Base-by-base conservation (phyloP, 2,888 invertebrate species). In the Boloria euphrosyne region DNA sequence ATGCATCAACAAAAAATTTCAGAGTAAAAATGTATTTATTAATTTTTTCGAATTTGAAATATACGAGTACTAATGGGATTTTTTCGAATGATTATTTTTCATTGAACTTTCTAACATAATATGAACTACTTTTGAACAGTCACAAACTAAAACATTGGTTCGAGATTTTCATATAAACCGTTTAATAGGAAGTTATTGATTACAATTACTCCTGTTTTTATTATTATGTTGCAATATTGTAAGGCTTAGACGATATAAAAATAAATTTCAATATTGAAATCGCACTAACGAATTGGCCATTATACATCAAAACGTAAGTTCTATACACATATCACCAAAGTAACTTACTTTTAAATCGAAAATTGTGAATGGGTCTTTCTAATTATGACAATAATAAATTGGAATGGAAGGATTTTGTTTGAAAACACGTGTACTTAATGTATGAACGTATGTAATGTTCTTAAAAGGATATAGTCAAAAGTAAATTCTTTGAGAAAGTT, bases 241-340 rank as follows among this genome's bases (percentile, higher is more conserved):
- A 59, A 46, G 27, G 47, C 27, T 58, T 58, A 13, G 46, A 46
- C n/a, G 13, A 27, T 44, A 31, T 49, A 14, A 61, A 44, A 4
- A 22, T 53, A 27, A 38, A 31, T 43, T 57, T 43, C 22, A 43
- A 38, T 50, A n/a, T 57, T 64, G 17, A 17, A 27, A 64, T 57
- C 22, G 27, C 51, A 52, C 46, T 7, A 31, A 16, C 10, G 10
- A 53, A 47, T 52, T 65, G 52, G 44, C 46, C 46, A 65, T 59
- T 17, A 18, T 27, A 61, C 18, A 46, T 6, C 6, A 10, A 10
- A 6, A 59, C 14, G 4, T 31, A 52, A 38, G 59, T 65, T 65
- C 59, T 65, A 53, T 31, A 52, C 58, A 65, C 65, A 65, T 65
- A 65, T 65, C 65, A 65, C 65, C 65, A 59, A 52, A 52, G 13